Evolutionary conservation across 2,888 invertebrate species (phyloP), one percentile per base, ranked within the genome.

Genomic region (Dascillus cervinus): DNA sequence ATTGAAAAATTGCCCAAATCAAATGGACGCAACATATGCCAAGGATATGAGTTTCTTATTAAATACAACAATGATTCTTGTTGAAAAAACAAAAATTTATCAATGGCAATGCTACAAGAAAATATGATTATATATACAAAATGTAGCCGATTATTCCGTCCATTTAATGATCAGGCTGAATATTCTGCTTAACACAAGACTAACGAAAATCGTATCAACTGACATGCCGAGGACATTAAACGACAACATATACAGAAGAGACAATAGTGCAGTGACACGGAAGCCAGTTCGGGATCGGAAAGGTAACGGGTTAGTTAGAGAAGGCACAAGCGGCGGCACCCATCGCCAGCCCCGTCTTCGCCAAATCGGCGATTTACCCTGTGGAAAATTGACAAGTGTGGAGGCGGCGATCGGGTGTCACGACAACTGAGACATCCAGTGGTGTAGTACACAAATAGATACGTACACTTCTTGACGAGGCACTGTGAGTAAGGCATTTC

Each of bases 401-500:
- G 51, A 47, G 49, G 48, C 43, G 36, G 52, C 48, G 48, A 49
- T 50, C 45, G 49, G 53, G 56, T 50, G n/a, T 50, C 53, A 53
- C 49, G 53, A 55, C 55, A 55, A 54, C 55, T 55, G 46, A 57
- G 54, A 59, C 60, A 61, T 60, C 55, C 46, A 56, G 51, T 55
- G 55, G 59, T 61, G 61, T 60, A 56, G 60, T 62, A 60, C 60
- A 62, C 56, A 58, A 58, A 61, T 58, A 62, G 60, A 60, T 55
- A 65, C 50, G 44, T 51, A 49, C 60, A 64, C 63, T 60, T 64
- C 63, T 63, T 64, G 62, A 64, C 62, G 60, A 82, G 82, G 82
- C 82, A 82, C 82, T 80, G 81, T 79, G 77, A 79, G 75, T 80
- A 82, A 82, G 82, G 82, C 82, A 81, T 71, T 64, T 58, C 81